A percentile compares a stretch with the other conserved stretches of the same genome.
These are phyloP conservation scores for Brachyptera risi DNA, from an alignment of 2,888 invertebrate genomes.

Conservation along the genomic window DNA sequence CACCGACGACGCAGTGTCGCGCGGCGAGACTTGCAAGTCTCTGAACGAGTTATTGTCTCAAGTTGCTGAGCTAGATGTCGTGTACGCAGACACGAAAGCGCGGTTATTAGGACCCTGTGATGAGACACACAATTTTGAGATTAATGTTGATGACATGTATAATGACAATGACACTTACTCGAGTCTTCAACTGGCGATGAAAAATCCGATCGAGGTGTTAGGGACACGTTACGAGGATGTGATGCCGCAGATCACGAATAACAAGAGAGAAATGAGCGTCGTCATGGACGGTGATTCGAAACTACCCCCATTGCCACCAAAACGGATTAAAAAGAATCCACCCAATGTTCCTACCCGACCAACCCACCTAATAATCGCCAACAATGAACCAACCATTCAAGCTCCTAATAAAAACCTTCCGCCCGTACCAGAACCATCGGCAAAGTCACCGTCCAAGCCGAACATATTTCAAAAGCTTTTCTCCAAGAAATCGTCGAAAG, in stretches of 20 bases:
- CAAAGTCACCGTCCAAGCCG: slow-evolving; percentile 32
- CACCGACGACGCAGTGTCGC: background rate
- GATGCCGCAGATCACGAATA: slow-evolving; percentile 41
- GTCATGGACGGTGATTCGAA: slow-evolving; percentile 55
- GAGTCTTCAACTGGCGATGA: slow-evolving; percentile 80
- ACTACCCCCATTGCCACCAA: slow-evolving; percentile 76
- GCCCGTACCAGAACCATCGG: slow-evolving; percentile 17
- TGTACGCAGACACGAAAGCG: slow-evolving; percentile 68
- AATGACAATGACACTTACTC: slow-evolving; percentile 74
- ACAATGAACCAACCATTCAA: slow-evolving; percentile 31
- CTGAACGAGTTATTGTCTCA: slow-evolving; percentile 70
- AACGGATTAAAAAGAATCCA: slow-evolving; percentile 49
- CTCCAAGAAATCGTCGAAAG: slow-evolving; percentile 30
- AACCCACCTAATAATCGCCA: slow-evolving; percentile 20
- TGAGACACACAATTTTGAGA: no score
- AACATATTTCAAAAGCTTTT: slow-evolving; percentile 34
- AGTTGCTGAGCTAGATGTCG: slow-evolving; percentile 76
- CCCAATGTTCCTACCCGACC: slow-evolving; percentile 36
- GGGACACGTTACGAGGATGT: slow-evolving; percentile 58
- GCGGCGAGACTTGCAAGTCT: slow-evolving; percentile 40
- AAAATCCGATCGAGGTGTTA: slow-evolving; percentile 66
- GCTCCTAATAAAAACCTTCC: slow-evolving; percentile 26
- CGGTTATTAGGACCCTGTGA: slow-evolving; percentile 40
- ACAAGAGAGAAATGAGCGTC: slow-evolving; percentile 38
- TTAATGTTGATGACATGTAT: slow-evolving; percentile 39